Evolutionary conservation across 2,113 vertebrate species (phyloP).

Genomic region (Alexandromys fortis): DNA sequence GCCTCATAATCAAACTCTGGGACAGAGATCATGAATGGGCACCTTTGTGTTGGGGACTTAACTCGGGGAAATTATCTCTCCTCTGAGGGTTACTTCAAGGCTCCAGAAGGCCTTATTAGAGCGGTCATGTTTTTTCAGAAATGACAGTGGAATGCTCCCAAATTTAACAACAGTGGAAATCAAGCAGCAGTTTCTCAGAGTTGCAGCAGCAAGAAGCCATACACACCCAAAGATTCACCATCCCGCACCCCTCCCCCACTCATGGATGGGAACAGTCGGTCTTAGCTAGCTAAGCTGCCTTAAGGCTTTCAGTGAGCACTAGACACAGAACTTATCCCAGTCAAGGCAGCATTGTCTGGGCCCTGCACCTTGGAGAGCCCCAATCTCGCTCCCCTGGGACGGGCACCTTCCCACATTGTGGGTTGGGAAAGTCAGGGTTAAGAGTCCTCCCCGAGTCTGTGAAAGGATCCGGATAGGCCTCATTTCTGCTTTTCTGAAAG

Average conservation of each 20-base stretch:
- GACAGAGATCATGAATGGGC: slow-evolving; percentile 64
- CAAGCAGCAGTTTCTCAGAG: not conserved
- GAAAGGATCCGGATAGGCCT: not conserved
- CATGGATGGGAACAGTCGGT: too few relatives aligned
- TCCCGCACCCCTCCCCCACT: not conserved
- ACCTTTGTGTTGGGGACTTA: slow-evolving; percentile 21
- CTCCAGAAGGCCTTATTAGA: not conserved
- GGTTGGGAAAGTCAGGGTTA: not conserved
- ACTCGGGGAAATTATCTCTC: slow-evolving; percentile 23
- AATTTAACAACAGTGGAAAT: not conserved
- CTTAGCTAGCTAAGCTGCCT: not conserved
- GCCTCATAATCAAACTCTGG: not conserved
- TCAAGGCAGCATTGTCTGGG: not conserved
- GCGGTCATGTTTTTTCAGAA: not conserved
- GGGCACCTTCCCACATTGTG: not conserved
- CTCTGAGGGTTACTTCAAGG: not conserved
- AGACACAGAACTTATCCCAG: not conserved
- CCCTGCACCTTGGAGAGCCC: not conserved
- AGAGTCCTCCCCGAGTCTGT: not conserved
- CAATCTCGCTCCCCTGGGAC: not conserved
- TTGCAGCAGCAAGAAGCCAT: not conserved
- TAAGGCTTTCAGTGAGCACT: not conserved
- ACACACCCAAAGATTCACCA: not conserved
- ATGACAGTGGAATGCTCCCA: not conserved
- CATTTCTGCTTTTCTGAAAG: not conserved